These are phyloP conservation scores for Gallinago paraguaiae DNA, from an alignment of 2,113 vertebrate species.

Conservation along the genomic window DNA sequence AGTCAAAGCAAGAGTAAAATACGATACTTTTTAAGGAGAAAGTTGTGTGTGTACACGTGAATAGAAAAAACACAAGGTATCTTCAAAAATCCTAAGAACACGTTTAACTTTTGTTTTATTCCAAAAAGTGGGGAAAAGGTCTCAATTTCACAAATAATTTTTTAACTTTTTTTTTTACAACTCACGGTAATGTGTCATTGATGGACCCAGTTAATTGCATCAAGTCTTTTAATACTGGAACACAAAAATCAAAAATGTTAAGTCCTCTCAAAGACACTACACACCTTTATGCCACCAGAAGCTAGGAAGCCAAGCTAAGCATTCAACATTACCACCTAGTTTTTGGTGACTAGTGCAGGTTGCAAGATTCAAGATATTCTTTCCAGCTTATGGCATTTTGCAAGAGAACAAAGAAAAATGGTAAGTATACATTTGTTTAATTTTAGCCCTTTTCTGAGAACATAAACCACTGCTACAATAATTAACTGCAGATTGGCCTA, in stretches of 20 bases:
- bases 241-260: neutral
- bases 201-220: neutral
- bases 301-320: neutral
- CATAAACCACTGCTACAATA: slow-evolving; percentile 54
- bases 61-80: neutral
- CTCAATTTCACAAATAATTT: neutral
- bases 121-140: fast-evolving
- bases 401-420: slow-evolving; percentile 15
- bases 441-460: slow-evolving; percentile 62
- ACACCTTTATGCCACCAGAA: neutral
- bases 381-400: slow-evolving; percentile 5
- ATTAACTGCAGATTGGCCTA: slow-evolving; percentile 52
- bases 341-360: neutral
- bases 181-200: fast-evolving
- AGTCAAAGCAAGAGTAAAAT: neutral
- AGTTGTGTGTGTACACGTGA: fast-evolving
- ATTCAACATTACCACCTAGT: neutral
- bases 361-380: neutral
- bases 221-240: neutral
- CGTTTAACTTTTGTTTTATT: neutral
- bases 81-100: neutral
- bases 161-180: neutral
- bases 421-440: slow-evolving; percentile 41
- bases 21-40: fast-evolving
- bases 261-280: neutral